A percentile compares a stretch with the other conserved stretches of the same genome.
These are phyloP conservation scores for Ophraella communa DNA, from an alignment of 2,888 invertebrate species.

Conservation along the genomic window DNA sequence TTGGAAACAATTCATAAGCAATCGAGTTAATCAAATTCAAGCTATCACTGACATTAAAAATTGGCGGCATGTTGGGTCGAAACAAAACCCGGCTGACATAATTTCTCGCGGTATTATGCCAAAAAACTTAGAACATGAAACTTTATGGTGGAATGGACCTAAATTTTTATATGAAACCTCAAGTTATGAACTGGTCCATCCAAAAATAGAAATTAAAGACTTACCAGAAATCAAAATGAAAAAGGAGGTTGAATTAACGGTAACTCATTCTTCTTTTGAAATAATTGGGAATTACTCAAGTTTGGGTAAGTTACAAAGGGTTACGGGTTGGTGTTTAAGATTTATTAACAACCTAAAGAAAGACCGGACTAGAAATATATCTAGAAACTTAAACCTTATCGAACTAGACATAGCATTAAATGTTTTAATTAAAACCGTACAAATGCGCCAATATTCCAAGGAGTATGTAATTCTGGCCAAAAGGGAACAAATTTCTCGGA, in stretches of 20 bases:
- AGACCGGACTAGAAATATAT: neutral
- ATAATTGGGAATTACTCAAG: neutral
- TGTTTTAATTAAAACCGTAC: neutral
- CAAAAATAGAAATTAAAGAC: neutral
- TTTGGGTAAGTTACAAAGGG: neutral
- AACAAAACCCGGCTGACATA: too few relatives aligned
- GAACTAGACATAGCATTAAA: neutral
- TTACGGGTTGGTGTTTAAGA: neutral
- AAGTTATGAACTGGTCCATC: neutral
- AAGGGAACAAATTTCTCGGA: neutral
- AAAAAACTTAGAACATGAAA: neutral
- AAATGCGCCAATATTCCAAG: neutral
- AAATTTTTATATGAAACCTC: neutral
- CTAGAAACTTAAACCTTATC: neutral
- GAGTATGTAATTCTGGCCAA: neutral
- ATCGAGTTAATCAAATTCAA: conserved; percentile 36
- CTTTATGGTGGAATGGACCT: conserved; percentile 3
- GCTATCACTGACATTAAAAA: conserved; percentile 2
- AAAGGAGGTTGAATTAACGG: neutral
- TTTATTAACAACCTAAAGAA: neutral
- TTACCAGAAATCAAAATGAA: neutral
- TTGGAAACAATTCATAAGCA: conserved; percentile 34
- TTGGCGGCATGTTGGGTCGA: conserved; percentile 28
- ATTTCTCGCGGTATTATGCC: conserved; percentile 21
- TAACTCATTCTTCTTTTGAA: neutral